Percentiles rank a stretch among this genome's conserved stretches.
These are phyloP conservation scores for Poecilus cupreus DNA, from an alignment of 2,888 invertebrate species.

Conservation along the genomic window DNA sequence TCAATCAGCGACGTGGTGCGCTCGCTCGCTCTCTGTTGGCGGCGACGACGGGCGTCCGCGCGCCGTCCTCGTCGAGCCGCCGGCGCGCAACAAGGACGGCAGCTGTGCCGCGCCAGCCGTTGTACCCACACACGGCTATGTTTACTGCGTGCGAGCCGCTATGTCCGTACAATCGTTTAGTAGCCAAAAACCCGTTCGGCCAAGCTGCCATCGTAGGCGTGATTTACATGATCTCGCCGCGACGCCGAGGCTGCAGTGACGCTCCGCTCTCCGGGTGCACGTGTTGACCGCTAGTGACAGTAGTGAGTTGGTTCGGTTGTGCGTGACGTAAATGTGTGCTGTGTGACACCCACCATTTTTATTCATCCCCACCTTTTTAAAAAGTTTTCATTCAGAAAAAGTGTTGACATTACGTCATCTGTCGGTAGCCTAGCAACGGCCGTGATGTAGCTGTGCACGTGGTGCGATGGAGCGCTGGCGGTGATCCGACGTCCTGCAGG, in stretches of 20 bases:
- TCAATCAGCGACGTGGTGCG: slow-evolving; percentile 63
- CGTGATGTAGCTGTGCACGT: slow-evolving; percentile 2
- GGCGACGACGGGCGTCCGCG: slow-evolving; percentile 62
- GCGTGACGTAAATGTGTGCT: slow-evolving; percentile 21
- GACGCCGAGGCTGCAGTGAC: background rate
- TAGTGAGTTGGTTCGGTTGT: slow-evolving; percentile 2
- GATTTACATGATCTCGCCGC: slow-evolving; percentile 54
- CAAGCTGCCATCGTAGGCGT: slow-evolving; percentile 63
- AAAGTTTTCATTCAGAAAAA: slow-evolving; percentile 79
- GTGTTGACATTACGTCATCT: slow-evolving; percentile 72
- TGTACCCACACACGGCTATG: slow-evolving; percentile 65
- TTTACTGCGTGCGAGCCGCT: slow-evolving; percentile 69
- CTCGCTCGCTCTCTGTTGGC: slow-evolving; percentile 66
- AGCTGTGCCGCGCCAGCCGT: slow-evolving; percentile 67
- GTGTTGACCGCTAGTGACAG: slow-evolving; percentile 20
- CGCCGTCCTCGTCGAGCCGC: slow-evolving; percentile 52
- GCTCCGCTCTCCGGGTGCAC: background rate
- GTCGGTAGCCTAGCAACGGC: slow-evolving; percentile 70
- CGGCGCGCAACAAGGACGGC: slow-evolving; percentile 57
- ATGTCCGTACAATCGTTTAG: slow-evolving; percentile 69
- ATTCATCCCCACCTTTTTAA: slow-evolving; percentile 73
- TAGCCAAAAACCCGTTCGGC: slow-evolving; percentile 69
- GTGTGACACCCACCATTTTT: slow-evolving; percentile 69
- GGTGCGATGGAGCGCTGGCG: slow-evolving; percentile 7
- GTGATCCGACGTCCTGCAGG: slow-evolving; percentile 18